Evolutionary conservation across 2,888 invertebrate genomes (phyloP).

Genomic region (Brassicogethes aeneus): DNA sequence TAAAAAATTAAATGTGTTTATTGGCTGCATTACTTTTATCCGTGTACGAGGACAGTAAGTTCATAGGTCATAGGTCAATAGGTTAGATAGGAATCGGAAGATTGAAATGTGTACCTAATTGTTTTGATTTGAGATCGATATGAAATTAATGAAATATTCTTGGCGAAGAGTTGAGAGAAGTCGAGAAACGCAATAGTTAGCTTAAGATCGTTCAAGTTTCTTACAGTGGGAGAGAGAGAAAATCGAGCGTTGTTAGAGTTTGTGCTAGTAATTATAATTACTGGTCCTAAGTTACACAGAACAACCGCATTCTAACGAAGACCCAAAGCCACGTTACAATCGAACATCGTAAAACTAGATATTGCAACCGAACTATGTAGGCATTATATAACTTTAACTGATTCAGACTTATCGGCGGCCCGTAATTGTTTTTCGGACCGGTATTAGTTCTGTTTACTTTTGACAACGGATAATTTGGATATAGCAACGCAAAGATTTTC

Average conservation of each 20-base stretch:
- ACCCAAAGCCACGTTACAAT: slow-evolving; percentile 14
- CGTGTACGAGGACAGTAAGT: too few relatives aligned
- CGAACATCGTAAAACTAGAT: slow-evolving; percentile 27
- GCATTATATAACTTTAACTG: slow-evolving; percentile 16
- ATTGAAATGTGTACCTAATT: too few relatives aligned
- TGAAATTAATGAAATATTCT: too few relatives aligned
- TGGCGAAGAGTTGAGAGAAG: not conserved
- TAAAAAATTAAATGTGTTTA: too few relatives aligned
- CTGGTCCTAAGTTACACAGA: slow-evolving; percentile 26
- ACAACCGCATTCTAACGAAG: slow-evolving; percentile 21
- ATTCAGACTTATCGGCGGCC: slow-evolving; percentile 5
- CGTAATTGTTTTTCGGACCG: not conserved
- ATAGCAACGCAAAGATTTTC: not conserved
- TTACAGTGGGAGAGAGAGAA: slow-evolving; percentile 1
- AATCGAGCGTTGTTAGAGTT: slow-evolving; percentile 18
- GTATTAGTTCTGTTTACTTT: not conserved
- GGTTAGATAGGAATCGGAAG: too few relatives aligned
- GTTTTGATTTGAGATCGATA: too few relatives aligned
- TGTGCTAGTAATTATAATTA: slow-evolving; percentile 31
- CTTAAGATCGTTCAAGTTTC: slow-evolving; percentile 13
- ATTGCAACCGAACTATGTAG: slow-evolving; percentile 24
- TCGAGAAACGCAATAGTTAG: slow-evolving; percentile 8
- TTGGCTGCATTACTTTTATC: too few relatives aligned
- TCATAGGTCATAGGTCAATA: too few relatives aligned
- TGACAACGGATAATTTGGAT: not conserved